A percentile compares a stretch with the other conserved stretches of the same genome.
phyloP scores from a whole-genome alignment of 2,797 vertebrate species.

The Xiphorhynchus erythropygius region DNA sequence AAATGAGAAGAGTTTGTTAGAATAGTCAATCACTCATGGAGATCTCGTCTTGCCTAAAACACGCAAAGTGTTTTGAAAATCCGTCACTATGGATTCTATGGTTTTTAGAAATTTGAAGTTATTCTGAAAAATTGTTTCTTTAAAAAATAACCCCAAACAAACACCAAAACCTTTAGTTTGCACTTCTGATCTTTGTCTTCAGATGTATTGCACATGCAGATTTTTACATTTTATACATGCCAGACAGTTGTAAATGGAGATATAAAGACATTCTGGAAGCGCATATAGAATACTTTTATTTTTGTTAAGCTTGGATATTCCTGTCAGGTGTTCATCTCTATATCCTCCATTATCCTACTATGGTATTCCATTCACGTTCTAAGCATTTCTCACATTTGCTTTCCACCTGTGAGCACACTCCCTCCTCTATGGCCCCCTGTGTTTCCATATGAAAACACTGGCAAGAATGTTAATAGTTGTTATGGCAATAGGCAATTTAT shows the following conservation, averaged over 20 bases:
- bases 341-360: background rate
- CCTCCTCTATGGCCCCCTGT: background rate
- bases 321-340: background rate
- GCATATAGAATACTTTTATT: background rate
- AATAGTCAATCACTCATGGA: background rate
- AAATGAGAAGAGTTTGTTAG: background rate
- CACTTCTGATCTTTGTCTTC: background rate
- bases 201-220: background rate
- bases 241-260: background rate
- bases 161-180: background rate
- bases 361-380: background rate
- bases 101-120: background rate
- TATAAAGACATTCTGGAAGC: background rate
- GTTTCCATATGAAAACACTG: background rate
- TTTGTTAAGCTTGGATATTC: background rate
- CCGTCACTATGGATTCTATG: background rate
- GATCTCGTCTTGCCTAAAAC: background rate
- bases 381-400: background rate
- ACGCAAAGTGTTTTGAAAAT: background rate
- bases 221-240: background rate
- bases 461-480: background rate
- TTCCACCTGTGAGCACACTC: rapidly evolving
- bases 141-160: background rate
- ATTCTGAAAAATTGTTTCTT: background rate
- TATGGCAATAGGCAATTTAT: background rate